Percentiles rank a stretch among this genome's conserved stretches.
phyloP scores from a whole-genome alignment of 2,113 vertebrate species.

The Hylia prasina region DNA sequence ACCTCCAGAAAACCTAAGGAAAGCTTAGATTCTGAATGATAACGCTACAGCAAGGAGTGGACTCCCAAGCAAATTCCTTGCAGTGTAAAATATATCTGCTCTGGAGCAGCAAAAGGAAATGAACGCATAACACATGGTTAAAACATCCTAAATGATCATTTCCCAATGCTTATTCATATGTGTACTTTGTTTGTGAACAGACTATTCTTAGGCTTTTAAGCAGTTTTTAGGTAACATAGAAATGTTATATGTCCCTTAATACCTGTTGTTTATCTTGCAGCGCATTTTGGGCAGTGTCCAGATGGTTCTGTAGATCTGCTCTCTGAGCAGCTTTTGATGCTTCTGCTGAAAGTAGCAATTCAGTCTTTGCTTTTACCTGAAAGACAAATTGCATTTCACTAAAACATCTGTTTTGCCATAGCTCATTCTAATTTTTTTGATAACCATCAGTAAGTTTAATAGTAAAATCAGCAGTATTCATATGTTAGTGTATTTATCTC shows the following conservation, averaged over 20 bases:
- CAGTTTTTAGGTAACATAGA: not conserved
- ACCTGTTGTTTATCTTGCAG: slow-evolving; percentile 98
- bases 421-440: not conserved
- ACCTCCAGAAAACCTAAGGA: not conserved
- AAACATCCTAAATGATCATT: not conserved
- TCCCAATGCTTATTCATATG: not conserved
- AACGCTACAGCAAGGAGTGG: not conserved
- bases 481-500: not conserved
- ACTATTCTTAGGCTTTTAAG: not conserved
- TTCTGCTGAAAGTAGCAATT: slow-evolving; percentile 91
- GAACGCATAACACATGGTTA: not conserved
- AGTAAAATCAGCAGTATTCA: not conserved
- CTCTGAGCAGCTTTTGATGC: slow-evolving; percentile 92
- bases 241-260: not conserved
- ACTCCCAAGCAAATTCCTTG: not conserved
- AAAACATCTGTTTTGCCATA: not conserved
- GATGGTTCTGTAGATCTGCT: slow-evolving; percentile 92
- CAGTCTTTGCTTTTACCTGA: slow-evolving; percentile 96
- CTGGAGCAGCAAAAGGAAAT: not conserved
- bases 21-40: not conserved
- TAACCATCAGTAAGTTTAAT: not conserved
- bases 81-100: not conserved
- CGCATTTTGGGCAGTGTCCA: slow-evolving; percentile 93
- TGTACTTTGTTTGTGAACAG: not conserved
- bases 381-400: slow-evolving; percentile 21